These are phyloP conservation scores for Labroides dimidiatus DNA, from an alignment of 2,797 vertebrate genomes.

Conservation along the genomic window DNA sequence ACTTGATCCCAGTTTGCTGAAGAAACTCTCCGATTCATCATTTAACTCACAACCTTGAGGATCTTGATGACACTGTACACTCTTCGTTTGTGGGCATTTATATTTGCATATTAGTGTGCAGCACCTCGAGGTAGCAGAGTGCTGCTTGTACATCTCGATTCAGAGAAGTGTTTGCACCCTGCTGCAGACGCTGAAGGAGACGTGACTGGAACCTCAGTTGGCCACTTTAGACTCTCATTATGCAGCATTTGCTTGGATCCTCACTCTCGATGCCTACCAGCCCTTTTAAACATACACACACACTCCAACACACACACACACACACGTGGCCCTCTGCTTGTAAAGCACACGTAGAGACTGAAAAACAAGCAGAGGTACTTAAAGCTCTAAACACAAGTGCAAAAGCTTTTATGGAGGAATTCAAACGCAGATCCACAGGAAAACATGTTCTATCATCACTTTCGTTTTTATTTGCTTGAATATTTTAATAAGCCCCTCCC, in stretches of 20 bases:
- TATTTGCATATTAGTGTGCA: conserved; percentile 27
- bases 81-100: conserved; percentile 8
- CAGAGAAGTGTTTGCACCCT: conserved; percentile 25
- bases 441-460: conserved; percentile 12
- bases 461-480: conserved; percentile 44
- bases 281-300: conserved; percentile 24
- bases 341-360: not conserved
- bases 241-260: conserved; percentile 52
- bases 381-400: not conserved
- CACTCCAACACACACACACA: not conserved
- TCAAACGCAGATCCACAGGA: conserved; percentile 9
- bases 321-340: not conserved
- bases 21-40: conserved; percentile 25
- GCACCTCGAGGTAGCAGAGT: conserved; percentile 12
- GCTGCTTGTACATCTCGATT: conserved; percentile 14
- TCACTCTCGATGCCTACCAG: conserved; percentile 38
- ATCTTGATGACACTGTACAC: conserved; percentile 12
- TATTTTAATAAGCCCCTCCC: conserved; percentile 49
- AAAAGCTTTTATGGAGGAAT: conserved; percentile 31
- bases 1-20: conserved; percentile 42
- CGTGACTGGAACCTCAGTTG: conserved; percentile 64
- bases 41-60: conserved; percentile 42
- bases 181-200: conserved; percentile 39
- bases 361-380: conserved; percentile 2
- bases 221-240: conserved; percentile 61